These are phyloP conservation scores for Hipparchia semele DNA, from an alignment of 2,888 invertebrate species.

Conservation along the genomic window DNA sequence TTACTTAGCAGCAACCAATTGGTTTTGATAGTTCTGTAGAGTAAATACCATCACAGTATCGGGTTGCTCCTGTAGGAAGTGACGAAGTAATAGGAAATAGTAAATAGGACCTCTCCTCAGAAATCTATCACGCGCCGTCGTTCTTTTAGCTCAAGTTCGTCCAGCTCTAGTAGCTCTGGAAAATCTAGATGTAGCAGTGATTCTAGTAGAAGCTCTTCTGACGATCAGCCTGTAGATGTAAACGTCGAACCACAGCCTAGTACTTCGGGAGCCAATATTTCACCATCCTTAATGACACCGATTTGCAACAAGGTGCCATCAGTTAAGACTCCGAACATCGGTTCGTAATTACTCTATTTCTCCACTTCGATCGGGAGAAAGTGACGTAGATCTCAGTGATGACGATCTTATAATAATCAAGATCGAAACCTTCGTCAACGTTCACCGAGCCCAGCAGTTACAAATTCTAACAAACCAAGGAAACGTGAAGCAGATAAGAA, in stretches of 20 bases:
- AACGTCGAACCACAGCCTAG: not conserved
- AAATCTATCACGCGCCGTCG: too few relatives aligned
- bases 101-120: too few relatives aligned
- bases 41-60: too few relatives aligned
- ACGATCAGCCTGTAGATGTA: too few relatives aligned
- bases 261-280: not conserved
- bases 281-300: not conserved
- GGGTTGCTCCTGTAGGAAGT: too few relatives aligned
- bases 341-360: constrained; percentile 1
- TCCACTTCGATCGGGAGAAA: not conserved
- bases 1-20: too few relatives aligned
- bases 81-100: too few relatives aligned
- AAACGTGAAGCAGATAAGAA: not conserved
- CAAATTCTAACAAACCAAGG: not conserved
- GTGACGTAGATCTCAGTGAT: not conserved
- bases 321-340: not conserved
- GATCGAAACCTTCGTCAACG: not conserved
- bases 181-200: too few relatives aligned
- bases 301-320: not conserved
- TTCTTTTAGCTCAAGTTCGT: too few relatives aligned
- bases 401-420: not conserved
- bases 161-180: too few relatives aligned
- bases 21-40: too few relatives aligned
- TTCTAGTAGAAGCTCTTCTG: too few relatives aligned
- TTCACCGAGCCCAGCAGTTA: not conserved